A percentile compares a stretch with the other conserved stretches of the same genome.
Conservation (phyloP, 1,140 invertebrate genomes). For the Calephelis nemesis region DNA sequence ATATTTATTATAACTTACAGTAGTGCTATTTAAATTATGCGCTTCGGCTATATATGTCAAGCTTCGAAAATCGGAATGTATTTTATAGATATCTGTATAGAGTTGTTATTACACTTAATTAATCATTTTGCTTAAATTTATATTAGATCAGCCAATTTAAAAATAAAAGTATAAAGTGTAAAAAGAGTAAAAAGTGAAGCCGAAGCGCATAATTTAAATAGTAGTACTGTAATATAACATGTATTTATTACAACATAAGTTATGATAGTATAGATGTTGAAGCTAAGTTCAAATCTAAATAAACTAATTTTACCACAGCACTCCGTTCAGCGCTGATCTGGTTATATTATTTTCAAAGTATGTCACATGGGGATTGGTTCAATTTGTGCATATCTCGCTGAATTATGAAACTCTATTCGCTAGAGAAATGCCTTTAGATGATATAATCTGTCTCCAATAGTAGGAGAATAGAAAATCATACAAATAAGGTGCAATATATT, state of each 20-base stretch:
- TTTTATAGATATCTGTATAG: too few species aligned
- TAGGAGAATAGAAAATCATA: neutral
- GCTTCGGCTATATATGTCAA: too few species aligned
- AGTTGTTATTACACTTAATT: too few species aligned
- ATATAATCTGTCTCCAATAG: conserved; percentile 27
- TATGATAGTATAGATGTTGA: neutral
- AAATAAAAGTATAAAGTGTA: too few species aligned
- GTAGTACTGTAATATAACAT: neutral
- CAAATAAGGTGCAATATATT: too few species aligned
- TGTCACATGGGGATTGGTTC: conserved; percentile 41
- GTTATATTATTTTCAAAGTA: conserved; percentile 43
- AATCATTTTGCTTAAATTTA: too few species aligned
- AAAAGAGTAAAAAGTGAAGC: too few species aligned
- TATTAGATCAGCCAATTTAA: too few species aligned
- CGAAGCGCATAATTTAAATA: too few species aligned
- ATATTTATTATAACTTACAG: too few species aligned
- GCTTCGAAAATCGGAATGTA: too few species aligned
- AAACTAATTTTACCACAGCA: conserved; percentile 50
- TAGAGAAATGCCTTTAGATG: conserved; percentile 21
- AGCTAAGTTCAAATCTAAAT: conserved; percentile 49
- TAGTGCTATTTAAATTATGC: too few species aligned
- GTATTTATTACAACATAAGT: neutral
- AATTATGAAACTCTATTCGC: conserved; percentile 32
- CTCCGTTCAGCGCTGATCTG: conserved; percentile 50
- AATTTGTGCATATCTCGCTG: conserved; percentile 42